Percentiles rank a stretch among this genome's conserved stretches.
phyloP scores from a whole-genome alignment of 2,888 invertebrate genomes.

The Thecophora atra region DNA sequence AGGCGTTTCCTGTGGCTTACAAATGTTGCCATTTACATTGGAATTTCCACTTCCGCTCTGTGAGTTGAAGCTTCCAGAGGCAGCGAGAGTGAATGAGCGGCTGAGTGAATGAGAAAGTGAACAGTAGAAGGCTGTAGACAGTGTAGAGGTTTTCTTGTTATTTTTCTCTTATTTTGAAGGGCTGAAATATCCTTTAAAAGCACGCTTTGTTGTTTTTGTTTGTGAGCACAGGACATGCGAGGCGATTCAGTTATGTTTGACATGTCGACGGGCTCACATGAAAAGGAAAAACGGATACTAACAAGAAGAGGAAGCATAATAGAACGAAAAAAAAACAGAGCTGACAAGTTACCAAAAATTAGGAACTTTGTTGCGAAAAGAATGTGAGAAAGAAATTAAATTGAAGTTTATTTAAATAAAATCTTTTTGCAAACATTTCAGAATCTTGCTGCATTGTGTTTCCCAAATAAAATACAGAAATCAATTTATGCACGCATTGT shows the following conservation, averaged over 20 bases:
- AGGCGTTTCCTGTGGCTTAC: slow-evolving; percentile 34
- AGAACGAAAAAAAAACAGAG: neutral
- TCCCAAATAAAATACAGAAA: slow-evolving; percentile 6
- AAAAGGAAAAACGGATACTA: neutral
- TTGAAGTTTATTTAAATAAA: slow-evolving; percentile 1
- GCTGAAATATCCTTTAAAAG: no score
- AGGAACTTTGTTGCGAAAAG: neutral
- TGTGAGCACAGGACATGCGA: neutral
- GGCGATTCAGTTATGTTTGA: neutral
- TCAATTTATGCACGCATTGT: slow-evolving; percentile 22
- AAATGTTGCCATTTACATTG: slow-evolving; percentile 30
- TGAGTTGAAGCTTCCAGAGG: neutral
- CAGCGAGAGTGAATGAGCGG: neutral
- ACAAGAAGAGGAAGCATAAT: neutral
- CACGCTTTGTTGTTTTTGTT: neutral
- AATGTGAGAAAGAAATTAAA: neutral
- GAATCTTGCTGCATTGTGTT: neutral
- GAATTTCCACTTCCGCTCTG: slow-evolving; percentile 26
- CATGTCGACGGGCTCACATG: neutral
- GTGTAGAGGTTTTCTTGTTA: neutral
- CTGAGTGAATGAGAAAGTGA: neutral
- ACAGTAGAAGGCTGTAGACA: neutral
- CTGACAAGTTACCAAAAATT: neutral
- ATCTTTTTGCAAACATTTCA: neutral
- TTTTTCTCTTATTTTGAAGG: no score